Conservation (phyloP, 2,797 vertebrate genomes). For the Aeoliscus strigatus region DNA sequence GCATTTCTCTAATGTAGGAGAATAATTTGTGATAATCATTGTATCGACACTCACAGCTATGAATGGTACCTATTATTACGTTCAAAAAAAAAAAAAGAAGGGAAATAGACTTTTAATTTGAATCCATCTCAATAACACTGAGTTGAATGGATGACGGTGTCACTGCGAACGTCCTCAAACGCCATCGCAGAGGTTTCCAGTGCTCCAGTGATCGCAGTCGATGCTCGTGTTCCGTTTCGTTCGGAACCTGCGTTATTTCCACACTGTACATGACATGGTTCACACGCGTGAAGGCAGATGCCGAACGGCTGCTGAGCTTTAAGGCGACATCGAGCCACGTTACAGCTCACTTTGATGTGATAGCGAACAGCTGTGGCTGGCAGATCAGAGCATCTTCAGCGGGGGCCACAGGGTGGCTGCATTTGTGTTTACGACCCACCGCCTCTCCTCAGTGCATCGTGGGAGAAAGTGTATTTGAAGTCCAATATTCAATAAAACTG, state of each 20-base stretch:
- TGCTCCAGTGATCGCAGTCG: slow-evolving; percentile 35
- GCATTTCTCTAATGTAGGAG: slow-evolving; percentile 45
- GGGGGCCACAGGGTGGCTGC: slow-evolving; percentile 9
- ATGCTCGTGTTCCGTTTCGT: slow-evolving; percentile 45
- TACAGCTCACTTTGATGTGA: slow-evolving; percentile 52
- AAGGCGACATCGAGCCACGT: slow-evolving; percentile 58
- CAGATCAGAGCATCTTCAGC: slow-evolving; percentile 38
- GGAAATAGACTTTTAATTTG: slow-evolving; percentile 71
- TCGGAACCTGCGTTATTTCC: slow-evolving; percentile 37
- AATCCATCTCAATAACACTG: slow-evolving; percentile 68
- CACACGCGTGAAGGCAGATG: slow-evolving; percentile 59
- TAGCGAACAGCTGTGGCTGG: slow-evolving; percentile 56
- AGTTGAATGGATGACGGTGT: slow-evolving; percentile 63
- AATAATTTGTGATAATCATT: slow-evolving; percentile 67
- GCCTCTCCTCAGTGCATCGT: not conserved
- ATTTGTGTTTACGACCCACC: slow-evolving; percentile 12
- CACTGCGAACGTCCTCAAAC: slow-evolving; percentile 40
- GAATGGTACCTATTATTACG: slow-evolving; percentile 66
- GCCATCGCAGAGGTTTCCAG: slow-evolving; percentile 30
- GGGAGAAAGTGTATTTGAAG: slow-evolving; percentile 3
- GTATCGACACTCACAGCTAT: slow-evolving; percentile 57
- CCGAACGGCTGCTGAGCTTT: slow-evolving; percentile 60
- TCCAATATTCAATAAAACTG: slow-evolving; percentile 2
- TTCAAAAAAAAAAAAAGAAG: slow-evolving; percentile 48
- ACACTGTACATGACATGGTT: slow-evolving; percentile 23